These are phyloP conservation scores for Leptinotarsa peninsularis DNA, from an alignment of 2,888 invertebrate genomes.

Conservation along the genomic window DNA sequence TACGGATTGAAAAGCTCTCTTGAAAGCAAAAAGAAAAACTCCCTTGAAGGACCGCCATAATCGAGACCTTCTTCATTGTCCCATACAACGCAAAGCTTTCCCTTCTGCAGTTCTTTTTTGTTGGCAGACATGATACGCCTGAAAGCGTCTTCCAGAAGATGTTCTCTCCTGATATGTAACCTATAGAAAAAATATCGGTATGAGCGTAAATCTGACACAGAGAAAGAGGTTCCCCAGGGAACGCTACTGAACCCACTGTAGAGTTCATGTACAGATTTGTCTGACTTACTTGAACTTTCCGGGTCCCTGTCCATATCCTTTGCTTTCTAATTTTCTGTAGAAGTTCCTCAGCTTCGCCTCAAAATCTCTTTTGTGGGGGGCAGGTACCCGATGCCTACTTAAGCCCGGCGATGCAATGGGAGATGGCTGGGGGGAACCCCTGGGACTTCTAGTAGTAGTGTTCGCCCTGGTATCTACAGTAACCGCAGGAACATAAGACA, in stretches of 20 bases:
- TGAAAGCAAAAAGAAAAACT: conserved; percentile 98
- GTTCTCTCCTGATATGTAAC: conserved; percentile 91
- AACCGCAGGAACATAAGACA: conserved; percentile 91
- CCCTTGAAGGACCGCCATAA: conserved; percentile 97
- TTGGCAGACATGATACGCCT: conserved; percentile 96
- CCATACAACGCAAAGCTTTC: conserved; percentile 93
- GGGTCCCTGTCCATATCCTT: conserved; percentile 97
- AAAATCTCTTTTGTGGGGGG: conserved; percentile 92
- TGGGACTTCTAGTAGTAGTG: conserved; percentile 66
- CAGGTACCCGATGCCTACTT: conserved; percentile 83
- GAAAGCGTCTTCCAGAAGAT: conserved; percentile 95
- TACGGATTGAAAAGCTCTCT: conserved; percentile 98
- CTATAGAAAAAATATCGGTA: conserved; percentile 67
- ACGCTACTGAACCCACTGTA: neutral
- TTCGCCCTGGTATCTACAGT: conserved; percentile 61
- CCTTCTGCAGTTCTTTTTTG: conserved; percentile 94
- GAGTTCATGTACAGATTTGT: neutral
- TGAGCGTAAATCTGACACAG: neutral
- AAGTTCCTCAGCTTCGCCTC: conserved; percentile 95
- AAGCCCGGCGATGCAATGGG: conserved; percentile 86
- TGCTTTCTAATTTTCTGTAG: conserved; percentile 93
- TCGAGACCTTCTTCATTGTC: conserved; percentile 97
- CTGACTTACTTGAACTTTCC: conserved; percentile 90
- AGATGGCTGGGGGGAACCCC: conserved; percentile 76
- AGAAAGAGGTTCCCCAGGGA: too few relatives aligned